These are phyloP conservation scores for Poicephalus meyeri DNA, from an alignment of 2,113 vertebrate species.

Conservation along the genomic window DNA sequence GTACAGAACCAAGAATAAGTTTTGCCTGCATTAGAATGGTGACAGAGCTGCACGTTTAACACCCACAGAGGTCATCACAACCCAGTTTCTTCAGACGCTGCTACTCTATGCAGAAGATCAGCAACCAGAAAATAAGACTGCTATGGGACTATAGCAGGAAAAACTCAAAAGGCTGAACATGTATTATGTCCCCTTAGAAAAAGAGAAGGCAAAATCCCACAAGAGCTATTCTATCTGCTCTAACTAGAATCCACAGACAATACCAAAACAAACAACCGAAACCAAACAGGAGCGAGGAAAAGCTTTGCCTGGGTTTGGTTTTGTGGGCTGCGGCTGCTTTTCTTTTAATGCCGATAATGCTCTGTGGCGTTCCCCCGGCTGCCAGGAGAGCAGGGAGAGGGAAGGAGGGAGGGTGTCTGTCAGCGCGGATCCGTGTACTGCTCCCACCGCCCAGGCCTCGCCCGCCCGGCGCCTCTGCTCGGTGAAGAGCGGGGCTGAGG, in stretches of 20 bases:
- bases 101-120: neutral
- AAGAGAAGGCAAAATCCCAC: neutral
- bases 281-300: neutral
- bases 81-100: neutral
- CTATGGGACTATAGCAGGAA: neutral
- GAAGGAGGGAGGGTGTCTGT: rapidly evolving
- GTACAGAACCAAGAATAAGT: neutral
- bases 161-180: neutral
- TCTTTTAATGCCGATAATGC: neutral
- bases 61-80: neutral
- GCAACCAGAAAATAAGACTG: neutral
- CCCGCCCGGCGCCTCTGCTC: neutral
- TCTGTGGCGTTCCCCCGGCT: no score
- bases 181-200: neutral
- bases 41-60: neutral
- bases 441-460: neutral
- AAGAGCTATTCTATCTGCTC: neutral
- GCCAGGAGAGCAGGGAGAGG: neutral
- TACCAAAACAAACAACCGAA: neutral
- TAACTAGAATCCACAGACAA: neutral
- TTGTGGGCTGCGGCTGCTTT: neutral
- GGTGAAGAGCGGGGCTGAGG: neutral
- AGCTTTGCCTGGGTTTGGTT: neutral
- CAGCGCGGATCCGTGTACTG: neutral
- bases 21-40: neutral